Evolutionary conservation across 2,888 invertebrate genomes (phyloP).

Genomic region (Idaea aversata): DNA sequence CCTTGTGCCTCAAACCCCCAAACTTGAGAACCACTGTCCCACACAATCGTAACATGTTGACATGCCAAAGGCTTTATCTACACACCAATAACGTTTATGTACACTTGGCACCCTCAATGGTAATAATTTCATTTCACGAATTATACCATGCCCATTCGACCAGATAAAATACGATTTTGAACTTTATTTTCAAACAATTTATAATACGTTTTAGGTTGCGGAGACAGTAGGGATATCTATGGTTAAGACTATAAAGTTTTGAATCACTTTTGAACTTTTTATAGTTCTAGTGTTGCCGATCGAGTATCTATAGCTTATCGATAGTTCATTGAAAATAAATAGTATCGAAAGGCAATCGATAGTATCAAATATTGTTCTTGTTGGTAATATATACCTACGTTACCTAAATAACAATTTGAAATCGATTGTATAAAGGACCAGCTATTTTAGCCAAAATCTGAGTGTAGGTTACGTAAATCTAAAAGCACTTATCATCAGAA

Average conservation of each 20-base stretch:
- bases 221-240: not conserved
- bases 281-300: too few species aligned
- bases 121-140: constrained; percentile 20
- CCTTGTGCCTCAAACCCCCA: not conserved
- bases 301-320: too few species aligned
- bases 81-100: not conserved
- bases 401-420: too few species aligned
- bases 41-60: not conserved
- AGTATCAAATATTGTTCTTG: too few species aligned
- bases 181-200: not conserved
- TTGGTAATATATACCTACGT: too few species aligned
- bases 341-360: too few species aligned
- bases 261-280: too few species aligned
- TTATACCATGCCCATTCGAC: constrained; percentile 3
- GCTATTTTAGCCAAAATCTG: too few species aligned
- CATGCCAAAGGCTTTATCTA: not conserved
- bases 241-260: not conserved
- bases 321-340: too few species aligned
- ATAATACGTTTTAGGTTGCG: not conserved
- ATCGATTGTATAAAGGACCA: too few species aligned
- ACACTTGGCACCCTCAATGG: constrained; percentile 13
- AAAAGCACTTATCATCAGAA: too few species aligned
- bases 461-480: too few species aligned
- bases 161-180: not conserved
- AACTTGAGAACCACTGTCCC: not conserved